phyloP scores from a whole-genome alignment of 2,113 vertebrate genomes.

The Corvus moneduloides region DNA sequence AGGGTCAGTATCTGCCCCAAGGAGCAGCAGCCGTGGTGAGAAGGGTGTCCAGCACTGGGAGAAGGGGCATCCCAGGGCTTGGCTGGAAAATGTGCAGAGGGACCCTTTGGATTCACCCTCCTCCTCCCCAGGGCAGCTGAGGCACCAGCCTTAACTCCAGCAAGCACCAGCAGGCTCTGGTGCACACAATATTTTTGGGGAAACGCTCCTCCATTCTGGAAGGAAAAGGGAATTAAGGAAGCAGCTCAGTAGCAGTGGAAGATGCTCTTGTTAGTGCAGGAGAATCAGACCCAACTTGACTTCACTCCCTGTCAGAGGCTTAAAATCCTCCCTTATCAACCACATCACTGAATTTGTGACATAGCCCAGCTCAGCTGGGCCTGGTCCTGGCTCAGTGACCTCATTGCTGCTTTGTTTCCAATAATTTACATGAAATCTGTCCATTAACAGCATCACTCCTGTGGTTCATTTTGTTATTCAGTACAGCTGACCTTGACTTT shows the following conservation, averaged over 20 bases:
- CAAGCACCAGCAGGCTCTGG: neutral
- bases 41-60: neutral
- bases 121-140: neutral
- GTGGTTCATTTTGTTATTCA: neutral
- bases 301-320: neutral
- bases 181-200: fast-evolving
- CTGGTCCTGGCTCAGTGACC: neutral
- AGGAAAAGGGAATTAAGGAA: neutral
- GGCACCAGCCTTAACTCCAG: neutral
- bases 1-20: neutral
- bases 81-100: neutral
- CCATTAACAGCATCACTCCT: neutral
- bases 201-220: neutral
- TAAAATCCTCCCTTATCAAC: neutral
- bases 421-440: neutral
- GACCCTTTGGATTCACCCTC: neutral
- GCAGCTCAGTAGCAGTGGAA: neutral
- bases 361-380: neutral
- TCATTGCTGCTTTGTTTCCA: neutral
- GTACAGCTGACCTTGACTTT: neutral
- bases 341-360: neutral
- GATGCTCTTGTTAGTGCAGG: neutral
- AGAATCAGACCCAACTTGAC: neutral
- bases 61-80: neutral
- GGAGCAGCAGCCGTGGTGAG: neutral